These are phyloP conservation scores for Entomobrya proxima DNA, from an alignment of 2,888 invertebrate species.

Conservation along the genomic window DNA sequence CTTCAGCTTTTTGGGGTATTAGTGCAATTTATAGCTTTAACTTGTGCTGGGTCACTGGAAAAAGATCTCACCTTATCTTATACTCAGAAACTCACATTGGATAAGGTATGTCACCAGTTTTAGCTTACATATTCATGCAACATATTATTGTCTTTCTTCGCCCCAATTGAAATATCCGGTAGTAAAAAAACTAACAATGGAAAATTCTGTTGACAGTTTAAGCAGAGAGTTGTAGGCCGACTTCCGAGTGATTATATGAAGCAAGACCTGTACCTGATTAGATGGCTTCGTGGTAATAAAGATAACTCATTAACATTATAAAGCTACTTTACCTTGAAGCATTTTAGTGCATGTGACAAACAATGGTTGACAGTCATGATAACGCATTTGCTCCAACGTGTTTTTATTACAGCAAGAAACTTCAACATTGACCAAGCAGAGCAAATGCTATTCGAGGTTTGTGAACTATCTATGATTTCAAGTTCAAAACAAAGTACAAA, in stretches of 20 bases:
- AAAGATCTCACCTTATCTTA: conserved; percentile 52
- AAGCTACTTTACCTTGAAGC: neutral
- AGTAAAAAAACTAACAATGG: too few relatives aligned
- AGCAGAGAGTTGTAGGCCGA: neutral
- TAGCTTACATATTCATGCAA: too few relatives aligned
- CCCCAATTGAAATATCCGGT: too few relatives aligned
- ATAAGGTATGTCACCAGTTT: conserved; percentile 35
- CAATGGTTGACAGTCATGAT: too few relatives aligned
- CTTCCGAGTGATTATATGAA: conserved; percentile 54
- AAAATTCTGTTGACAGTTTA: conserved; percentile 42
- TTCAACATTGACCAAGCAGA: conserved; percentile 55
- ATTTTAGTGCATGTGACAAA: too few relatives aligned
- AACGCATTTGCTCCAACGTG: neutral
- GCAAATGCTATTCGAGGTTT: conserved; percentile 16
- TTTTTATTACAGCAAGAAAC: conserved; percentile 36
- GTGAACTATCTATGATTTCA: too few relatives aligned
- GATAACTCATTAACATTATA: neutral
- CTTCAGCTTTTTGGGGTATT: neutral
- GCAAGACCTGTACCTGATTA: conserved; percentile 38
- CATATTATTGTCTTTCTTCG: too few relatives aligned
- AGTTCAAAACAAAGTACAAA: neutral
- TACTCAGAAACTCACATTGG: conserved; percentile 30
- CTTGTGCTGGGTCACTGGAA: neutral
- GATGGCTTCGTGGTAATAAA: conserved; percentile 45
- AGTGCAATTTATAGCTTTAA: neutral